Base-by-base conservation (phyloP, 2,888 invertebrate genomes). In the Acanthosepion lycidas region DNA sequence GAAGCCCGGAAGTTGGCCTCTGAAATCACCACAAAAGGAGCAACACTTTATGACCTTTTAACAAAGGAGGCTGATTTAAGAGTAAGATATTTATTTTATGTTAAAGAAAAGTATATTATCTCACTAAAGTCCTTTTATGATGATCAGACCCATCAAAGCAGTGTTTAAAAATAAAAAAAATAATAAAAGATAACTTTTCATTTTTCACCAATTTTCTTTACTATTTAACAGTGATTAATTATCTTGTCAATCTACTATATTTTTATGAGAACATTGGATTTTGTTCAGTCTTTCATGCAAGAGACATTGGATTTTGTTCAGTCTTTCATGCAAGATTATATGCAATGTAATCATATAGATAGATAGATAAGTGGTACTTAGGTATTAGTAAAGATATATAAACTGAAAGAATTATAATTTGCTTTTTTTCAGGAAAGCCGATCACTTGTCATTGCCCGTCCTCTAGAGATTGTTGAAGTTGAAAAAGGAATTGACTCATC, bases 11-110 rank as follows among this genome's bases (percentile, higher is more conserved):
- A 98, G 96, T 98, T 99, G 93, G 99, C 99, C 0, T 98, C 99
- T 0, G 99, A 99, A 96, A 98, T 99, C 93, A 99, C 99, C 0
- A 98, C 98, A 6, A 98, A 98, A 95, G 99, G 99, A 0, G 99
- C 99, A 0, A 98, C 98, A 42, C 98, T 99, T 9, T 99, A 99
- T 97, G 99, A 99, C 97, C 97, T 99, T 55, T 98, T 99, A 0
- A 98, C 98, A 0, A 99, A 99, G 97, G 99, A 99, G 98, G 98
- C 98, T 12, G 98, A 99, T 95, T 98, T 99, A 95, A 98, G 98
- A 98, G 98, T 97, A 97, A 95, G 96, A 91, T 28, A 78, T 91
- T 94, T 53, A 26, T 64, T 94, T 23, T 59, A 23, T 59, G 23
- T 59, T 59, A 23, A 59, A 59, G 59, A 59, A 59, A 23, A 6